Evolutionary conservation across 2,113 vertebrate species (phyloP), one percentile per base, ranked within the genome.

Genomic region (Callionymus lyra): DNA sequence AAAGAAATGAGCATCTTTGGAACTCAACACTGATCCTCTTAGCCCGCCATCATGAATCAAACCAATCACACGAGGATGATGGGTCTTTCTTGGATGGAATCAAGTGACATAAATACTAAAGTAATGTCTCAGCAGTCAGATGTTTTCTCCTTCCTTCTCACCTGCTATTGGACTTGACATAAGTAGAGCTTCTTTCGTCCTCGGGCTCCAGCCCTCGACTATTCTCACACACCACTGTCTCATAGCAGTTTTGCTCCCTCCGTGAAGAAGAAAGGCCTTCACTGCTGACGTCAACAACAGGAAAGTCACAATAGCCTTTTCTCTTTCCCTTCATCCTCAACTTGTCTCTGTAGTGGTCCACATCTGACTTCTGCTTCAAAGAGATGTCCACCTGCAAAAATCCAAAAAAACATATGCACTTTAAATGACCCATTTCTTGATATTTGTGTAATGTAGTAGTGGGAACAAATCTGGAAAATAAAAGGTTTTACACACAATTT

Each of bases 331-430:
- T 99, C 62, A 98, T 86, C 40, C 95, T 88, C 56, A 98, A 85
- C 64, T 99, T 99, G 81, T 99, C 97, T 74, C 95, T 90, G 74
- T 98, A 99, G 73, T 99, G 94, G 52, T 99, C 95, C 2, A 98
- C 97, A 74, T 99, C 95, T 0, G 95, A 98, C 69, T 95, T 97
- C 86, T 99, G 95, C 68, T 97, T 99, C 70, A 97, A 81, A 48
- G 92, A 93, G 81, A 97, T 82, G 80, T 88, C 97, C 64, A 97
- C 90, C 95, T 99, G 69, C 18, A 36, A 44, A 51, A 43, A 38
- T 27, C 21, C 21, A 27, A 27, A 56, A 18, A 38, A 39, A 31
- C 12, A 43, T 1, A 46, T 2, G 11, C 11, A 54, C 43, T 16
- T 18, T 35, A 31, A 16, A 5, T 16, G 6, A 40, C 9, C n/a